Conservation (phyloP, 2,797 vertebrate species). For the Parauchenoglanis punctatus region DNA sequence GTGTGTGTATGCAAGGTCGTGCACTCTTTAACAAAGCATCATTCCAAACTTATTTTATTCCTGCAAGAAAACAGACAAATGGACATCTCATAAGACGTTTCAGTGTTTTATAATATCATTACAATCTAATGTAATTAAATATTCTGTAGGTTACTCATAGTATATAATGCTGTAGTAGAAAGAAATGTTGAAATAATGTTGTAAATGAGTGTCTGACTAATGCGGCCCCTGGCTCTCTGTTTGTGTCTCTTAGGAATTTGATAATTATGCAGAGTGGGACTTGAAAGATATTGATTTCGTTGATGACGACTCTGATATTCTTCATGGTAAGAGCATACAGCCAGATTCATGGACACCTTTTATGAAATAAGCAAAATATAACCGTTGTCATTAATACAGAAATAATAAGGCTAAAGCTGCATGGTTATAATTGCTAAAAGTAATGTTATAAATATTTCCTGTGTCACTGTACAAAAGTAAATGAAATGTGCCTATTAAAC, state of each 20-base stretch:
- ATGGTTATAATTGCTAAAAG: background rate
- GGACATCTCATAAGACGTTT: too few species aligned
- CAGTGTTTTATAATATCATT: background rate
- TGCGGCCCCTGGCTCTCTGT: background rate
- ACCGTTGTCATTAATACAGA: background rate
- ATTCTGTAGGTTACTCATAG: background rate
- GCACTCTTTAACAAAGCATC: background rate
- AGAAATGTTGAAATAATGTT: background rate
- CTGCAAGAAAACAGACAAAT: background rate
- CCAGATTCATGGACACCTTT: background rate
- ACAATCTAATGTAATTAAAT: background rate
- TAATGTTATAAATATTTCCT: background rate
- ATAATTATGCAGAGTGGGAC: conserved; percentile 99
- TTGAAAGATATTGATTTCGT: conserved; percentile 99
- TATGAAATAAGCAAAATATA: background rate
- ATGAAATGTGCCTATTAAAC: background rate
- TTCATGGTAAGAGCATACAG: conserved; percentile 78
- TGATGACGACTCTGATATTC: conserved; percentile 96
- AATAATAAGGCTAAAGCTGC: background rate
- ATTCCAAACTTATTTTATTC: background rate
- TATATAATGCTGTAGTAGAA: background rate
- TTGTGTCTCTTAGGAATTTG: conserved; percentile 85
- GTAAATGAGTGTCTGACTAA: background rate
- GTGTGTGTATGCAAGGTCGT: background rate
- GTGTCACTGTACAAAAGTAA: background rate